These are phyloP conservation scores for Drosophila insularis DNA, from an alignment of 1,140 invertebrate genomes.

Conservation along the genomic window DNA sequence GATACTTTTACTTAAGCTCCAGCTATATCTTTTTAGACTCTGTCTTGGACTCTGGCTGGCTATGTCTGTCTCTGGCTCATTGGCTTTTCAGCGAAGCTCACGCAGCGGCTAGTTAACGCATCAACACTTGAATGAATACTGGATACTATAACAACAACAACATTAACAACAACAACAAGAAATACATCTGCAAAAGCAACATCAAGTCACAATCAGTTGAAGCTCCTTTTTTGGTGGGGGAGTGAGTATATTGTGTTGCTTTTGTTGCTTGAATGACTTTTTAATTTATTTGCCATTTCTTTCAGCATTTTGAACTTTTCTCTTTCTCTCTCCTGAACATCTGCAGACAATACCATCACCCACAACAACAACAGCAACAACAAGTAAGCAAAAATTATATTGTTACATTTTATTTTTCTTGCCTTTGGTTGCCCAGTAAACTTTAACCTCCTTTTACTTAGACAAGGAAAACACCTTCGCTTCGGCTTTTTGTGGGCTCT, in stretches of 20 bases:
- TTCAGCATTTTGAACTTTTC: slow-evolving; percentile 79
- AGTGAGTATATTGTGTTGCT: slow-evolving; percentile 12
- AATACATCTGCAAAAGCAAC: slow-evolving; percentile 8
- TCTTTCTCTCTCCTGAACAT: slow-evolving; percentile 53
- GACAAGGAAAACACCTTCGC: slow-evolving; percentile 61
- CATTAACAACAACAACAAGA: slow-evolving; percentile 28
- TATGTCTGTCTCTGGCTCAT: slow-evolving; percentile 68
- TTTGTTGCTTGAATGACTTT: slow-evolving; percentile 79
- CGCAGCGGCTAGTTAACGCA: slow-evolving; percentile 76
- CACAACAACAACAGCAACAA: slow-evolving; percentile 23
- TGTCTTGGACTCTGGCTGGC: background rate
- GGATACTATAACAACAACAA: slow-evolving; percentile 29
- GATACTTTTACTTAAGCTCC: slow-evolving; percentile 67
- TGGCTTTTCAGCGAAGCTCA: slow-evolving; percentile 76
- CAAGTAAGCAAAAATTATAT: slow-evolving; percentile 62
- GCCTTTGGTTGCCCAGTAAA: slow-evolving; percentile 63
- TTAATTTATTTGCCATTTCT: slow-evolving; percentile 81
- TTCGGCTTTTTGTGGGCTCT: slow-evolving; percentile 43
- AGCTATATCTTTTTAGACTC: slow-evolving; percentile 18
- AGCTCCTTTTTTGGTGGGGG: slow-evolving; percentile 33
- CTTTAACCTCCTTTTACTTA: slow-evolving; percentile 77
- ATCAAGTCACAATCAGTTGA: slow-evolving; percentile 27
- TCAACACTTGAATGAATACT: slow-evolving; percentile 71
- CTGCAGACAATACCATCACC: slow-evolving; percentile 61
- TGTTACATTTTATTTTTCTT: slow-evolving; percentile 72